phyloP scores from a whole-genome alignment of 1,140 invertebrate genomes.

The Zaprionus africanus region DNA sequence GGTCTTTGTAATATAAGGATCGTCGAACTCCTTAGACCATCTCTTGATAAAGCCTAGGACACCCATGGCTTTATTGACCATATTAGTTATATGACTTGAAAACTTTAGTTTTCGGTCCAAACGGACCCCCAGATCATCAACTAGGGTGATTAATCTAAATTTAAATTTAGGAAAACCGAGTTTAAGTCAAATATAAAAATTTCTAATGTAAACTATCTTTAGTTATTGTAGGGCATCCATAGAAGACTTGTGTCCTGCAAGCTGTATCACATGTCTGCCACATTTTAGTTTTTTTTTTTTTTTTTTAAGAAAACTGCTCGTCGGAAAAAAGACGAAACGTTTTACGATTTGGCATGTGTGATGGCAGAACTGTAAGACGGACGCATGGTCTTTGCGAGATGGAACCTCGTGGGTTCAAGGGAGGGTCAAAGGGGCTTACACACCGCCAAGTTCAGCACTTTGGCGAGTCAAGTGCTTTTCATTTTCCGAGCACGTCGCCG shows the following conservation, averaged over 20 bases:
- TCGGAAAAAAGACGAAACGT: constrained; percentile 52
- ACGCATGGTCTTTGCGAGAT: neutral
- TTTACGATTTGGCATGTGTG: constrained; percentile 76
- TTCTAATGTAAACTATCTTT: neutral
- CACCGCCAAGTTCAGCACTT: constrained; percentile 77
- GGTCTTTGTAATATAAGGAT: no score
- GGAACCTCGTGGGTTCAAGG: constrained; percentile 16
- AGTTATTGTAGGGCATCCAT: constrained; percentile 1
- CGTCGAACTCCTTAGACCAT: no score
- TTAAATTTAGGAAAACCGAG: no score
- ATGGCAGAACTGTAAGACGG: constrained; percentile 26
- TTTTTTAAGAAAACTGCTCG: constrained; percentile 54
- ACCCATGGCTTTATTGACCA: no score
- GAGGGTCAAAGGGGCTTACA: neutral
- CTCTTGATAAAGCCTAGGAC: no score
- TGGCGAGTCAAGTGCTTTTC: constrained; percentile 78
- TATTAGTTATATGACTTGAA: no score
- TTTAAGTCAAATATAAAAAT: neutral
- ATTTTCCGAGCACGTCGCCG: constrained; percentile 79
- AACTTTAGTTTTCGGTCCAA: no score
- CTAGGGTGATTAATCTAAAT: no score
- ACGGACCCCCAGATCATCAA: no score
- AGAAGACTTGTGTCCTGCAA: neutral
- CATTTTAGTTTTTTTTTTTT: constrained; percentile 2
- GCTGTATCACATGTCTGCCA: constrained; percentile 11